These are phyloP conservation scores for Micronisus gabar DNA, from an alignment of 2,113 vertebrate species.

Conservation along the genomic window DNA sequence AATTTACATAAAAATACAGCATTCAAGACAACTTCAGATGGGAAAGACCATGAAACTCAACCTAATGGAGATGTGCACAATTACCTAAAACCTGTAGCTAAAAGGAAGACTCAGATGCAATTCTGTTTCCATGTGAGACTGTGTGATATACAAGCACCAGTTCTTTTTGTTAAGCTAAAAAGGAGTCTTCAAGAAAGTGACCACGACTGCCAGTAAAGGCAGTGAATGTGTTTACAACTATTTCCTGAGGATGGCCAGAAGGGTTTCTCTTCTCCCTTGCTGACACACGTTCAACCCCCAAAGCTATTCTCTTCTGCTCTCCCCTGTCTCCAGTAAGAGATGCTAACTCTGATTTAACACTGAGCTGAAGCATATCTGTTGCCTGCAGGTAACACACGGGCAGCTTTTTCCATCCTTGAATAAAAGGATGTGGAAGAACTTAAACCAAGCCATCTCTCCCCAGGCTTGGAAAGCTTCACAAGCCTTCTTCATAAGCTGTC, in stretches of 20 bases:
- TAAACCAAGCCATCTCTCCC: neutral
- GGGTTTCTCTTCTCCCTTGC: neutral
- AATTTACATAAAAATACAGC: neutral
- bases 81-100: neutral
- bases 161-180: neutral
- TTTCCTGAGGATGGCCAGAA: neutral
- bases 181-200: neutral
- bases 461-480: neutral
- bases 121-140: neutral
- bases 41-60: neutral
- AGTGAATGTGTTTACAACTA: neutral
- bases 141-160: neutral
- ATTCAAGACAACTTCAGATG: neutral
- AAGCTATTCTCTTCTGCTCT: neutral
- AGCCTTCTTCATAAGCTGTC: neutral
- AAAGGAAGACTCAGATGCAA: neutral
- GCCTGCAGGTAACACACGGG: neutral
- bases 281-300: neutral
- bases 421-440: neutral
- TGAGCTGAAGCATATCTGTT: neutral
- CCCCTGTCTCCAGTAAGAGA: neutral
- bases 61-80: accelerated
- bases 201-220: neutral
- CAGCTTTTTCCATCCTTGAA: neutral
- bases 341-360: neutral